Conservation (phyloP, 2,113 vertebrate genomes). For the Seriola rivoliana region DNA sequence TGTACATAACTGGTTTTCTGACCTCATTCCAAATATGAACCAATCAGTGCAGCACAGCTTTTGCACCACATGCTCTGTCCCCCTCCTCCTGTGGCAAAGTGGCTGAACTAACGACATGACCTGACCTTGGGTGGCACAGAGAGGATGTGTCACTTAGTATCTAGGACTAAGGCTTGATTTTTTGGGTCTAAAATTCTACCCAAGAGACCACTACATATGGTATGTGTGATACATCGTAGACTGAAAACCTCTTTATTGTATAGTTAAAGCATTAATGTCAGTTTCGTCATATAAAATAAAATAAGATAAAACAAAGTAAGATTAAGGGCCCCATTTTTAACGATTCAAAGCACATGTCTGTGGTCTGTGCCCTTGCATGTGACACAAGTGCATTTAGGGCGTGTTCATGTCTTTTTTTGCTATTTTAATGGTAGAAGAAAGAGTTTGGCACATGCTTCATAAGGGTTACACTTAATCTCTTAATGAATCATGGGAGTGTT, state of each 20-base stretch:
- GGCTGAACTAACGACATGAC: constrained; percentile 35
- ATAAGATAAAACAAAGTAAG: too few species aligned
- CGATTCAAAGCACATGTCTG: too few species aligned
- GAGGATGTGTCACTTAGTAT: too few species aligned
- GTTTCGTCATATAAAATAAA: neutral
- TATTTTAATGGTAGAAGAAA: too few species aligned
- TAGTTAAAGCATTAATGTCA: constrained; percentile 15
- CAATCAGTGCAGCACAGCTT: constrained; percentile 9
- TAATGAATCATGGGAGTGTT: too few species aligned
- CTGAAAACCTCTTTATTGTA: neutral
- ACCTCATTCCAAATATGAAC: neutral
- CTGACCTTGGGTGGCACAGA: constrained; percentile 46
- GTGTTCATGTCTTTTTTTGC: too few species aligned
- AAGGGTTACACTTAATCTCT: too few species aligned
- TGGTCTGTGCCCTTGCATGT: too few species aligned
- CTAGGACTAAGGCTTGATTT: constrained; percentile 23
- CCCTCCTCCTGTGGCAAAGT: neutral
- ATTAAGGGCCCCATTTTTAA: too few species aligned
- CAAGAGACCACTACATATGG: constrained; percentile 13
- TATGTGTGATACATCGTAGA: neutral
- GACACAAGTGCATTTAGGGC: too few species aligned
- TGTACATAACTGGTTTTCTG: neutral
- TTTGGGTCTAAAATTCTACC: constrained; percentile 8
- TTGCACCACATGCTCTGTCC: neutral
- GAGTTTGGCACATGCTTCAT: too few species aligned